Evolutionary conservation across 2,113 vertebrate species (phyloP).

Genomic region (Paracanthobrama guichenoti): DNA sequence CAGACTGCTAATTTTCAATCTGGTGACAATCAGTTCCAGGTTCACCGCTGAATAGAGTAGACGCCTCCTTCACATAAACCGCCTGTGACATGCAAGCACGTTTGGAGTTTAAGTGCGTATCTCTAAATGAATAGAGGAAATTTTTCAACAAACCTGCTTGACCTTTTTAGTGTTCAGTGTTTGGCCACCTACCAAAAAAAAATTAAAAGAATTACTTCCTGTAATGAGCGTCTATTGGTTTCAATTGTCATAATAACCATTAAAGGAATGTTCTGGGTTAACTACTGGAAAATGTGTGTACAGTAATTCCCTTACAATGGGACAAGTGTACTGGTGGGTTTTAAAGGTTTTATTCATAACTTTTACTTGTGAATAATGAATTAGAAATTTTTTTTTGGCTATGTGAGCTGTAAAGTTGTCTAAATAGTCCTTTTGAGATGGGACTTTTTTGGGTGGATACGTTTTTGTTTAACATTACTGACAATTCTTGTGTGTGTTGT

Average conservation of each 20-base stretch:
- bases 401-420: too few relatives aligned
- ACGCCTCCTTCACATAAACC: not conserved
- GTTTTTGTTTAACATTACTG: too few relatives aligned
- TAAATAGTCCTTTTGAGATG: too few relatives aligned
- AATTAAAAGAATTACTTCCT: not conserved
- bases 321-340: not conserved
- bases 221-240: not conserved
- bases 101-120: constrained; percentile 5
- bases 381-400: too few relatives aligned
- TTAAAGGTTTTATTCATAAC: not conserved
- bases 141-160: constrained; percentile 3
- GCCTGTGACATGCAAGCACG: not conserved
- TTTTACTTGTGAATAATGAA: not conserved
- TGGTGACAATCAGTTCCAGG: constrained; percentile 53
- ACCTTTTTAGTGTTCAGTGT: constrained; percentile 23
- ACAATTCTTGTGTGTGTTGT: too few relatives aligned
- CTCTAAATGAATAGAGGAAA: not conserved
- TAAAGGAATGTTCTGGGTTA: not conserved
- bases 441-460: too few relatives aligned
- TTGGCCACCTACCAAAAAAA: not conserved
- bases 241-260: not conserved
- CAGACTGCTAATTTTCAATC: constrained; percentile 53
- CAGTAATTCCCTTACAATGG: not conserved
- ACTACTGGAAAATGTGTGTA: not conserved
- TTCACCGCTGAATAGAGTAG: not conserved